These are phyloP conservation scores for Willowsia nigromaculata DNA, from an alignment of 2,888 invertebrate genomes.

Conservation along the genomic window DNA sequence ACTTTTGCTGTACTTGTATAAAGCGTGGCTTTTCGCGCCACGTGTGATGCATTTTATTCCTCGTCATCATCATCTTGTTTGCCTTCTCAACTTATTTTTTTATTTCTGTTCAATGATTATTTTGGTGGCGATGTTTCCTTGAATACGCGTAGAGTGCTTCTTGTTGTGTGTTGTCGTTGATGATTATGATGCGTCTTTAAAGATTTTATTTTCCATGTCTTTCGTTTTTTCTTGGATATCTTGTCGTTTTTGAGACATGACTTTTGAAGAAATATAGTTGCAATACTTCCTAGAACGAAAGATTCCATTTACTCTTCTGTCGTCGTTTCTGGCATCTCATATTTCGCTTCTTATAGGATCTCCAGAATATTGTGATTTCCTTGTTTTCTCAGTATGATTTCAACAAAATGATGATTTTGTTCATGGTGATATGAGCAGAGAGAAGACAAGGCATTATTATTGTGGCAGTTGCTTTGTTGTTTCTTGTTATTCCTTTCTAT, in stretches of 20 bases:
- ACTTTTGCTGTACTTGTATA: conserved; percentile 62
- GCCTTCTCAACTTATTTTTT: conserved; percentile 22
- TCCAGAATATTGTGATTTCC: neutral
- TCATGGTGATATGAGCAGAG: neutral
- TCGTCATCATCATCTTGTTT: conserved; percentile 44
- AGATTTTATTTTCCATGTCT: neutral
- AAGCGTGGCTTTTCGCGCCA: conserved; percentile 77
- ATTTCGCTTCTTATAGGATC: neutral
- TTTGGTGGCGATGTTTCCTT: neutral
- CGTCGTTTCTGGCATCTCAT: neutral
- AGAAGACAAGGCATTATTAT: neutral
- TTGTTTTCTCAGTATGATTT: neutral
- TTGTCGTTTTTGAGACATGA: neutral
- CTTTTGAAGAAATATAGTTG: neutral
- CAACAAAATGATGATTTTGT: conserved; percentile 21
- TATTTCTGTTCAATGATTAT: too few relatives aligned
- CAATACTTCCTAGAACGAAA: neutral
- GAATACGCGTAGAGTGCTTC: neutral
- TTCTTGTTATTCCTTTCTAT: neutral
- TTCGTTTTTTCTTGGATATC: neutral
- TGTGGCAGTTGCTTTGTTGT: neutral
- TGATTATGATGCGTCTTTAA: conserved; percentile 36
- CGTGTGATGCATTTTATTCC: conserved; percentile 76
- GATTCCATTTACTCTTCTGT: neutral
- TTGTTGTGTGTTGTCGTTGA: neutral